Evolutionary conservation across 2,797 vertebrate genomes (phyloP).

Genomic region (Petrocephalus sullivani): DNA sequence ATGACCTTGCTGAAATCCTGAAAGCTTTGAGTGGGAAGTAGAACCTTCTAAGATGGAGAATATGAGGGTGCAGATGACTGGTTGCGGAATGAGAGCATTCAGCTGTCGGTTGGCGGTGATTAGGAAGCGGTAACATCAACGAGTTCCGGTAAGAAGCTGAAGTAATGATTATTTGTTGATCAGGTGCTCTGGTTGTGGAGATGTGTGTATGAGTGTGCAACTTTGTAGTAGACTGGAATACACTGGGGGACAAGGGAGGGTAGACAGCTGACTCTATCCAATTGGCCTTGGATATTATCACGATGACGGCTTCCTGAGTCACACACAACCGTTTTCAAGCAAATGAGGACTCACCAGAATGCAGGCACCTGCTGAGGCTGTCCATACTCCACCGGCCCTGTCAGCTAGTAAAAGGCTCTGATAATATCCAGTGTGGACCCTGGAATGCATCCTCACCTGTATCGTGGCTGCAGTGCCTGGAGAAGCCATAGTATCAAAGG

Average conservation of each 20-base stretch:
- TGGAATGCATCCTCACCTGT: conserved; percentile 74
- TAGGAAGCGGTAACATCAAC: not conserved
- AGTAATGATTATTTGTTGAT: not conserved
- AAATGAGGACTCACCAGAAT: conserved; percentile 46
- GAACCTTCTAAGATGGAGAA: not conserved
- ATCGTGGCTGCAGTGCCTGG: conserved; percentile 62
- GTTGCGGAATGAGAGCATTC: not conserved
- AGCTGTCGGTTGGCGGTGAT: not conserved
- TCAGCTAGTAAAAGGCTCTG: conserved; percentile 39
- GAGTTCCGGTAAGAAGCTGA: not conserved
- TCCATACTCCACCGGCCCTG: conserved; percentile 25
- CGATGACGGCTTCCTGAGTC: conserved; percentile 59
- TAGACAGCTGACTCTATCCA: conserved; percentile 25
- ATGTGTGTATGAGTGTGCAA: not conserved
- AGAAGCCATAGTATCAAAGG: conserved; percentile 53
- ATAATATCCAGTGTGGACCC: conserved; percentile 57
- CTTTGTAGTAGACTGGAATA: not conserved
- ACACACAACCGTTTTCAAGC: conserved; percentile 66
- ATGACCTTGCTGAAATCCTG: not conserved
- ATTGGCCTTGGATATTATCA: conserved; percentile 35
- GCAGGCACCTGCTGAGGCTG: conserved; percentile 31
- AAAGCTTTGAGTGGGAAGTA: not conserved
- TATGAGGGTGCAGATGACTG: not conserved
- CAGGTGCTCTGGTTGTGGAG: not conserved
- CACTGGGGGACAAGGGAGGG: not conserved